Evolutionary conservation across 2,888 invertebrate genomes (phyloP), one percentile per base, ranked within the genome.

Genomic region (Cheilosia pagana): DNA sequence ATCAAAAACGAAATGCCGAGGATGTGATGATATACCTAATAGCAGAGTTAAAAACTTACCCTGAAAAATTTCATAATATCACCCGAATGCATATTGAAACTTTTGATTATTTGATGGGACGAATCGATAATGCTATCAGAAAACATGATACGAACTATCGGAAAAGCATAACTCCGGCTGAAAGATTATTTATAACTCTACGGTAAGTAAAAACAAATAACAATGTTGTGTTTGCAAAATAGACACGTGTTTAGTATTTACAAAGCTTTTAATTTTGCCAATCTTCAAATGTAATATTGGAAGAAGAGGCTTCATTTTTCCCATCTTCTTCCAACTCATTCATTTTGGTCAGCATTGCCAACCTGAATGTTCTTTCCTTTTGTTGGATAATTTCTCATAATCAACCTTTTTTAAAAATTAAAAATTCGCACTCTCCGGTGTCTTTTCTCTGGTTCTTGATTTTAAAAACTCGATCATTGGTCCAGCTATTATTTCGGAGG

Each of bases 401-500:
- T 23, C 23, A n/a, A n/a, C n/a, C n/a, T n/a, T n/a, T 23, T 3
- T 4, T 4, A 23, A 23, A 23, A 23, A 23, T 4, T 4, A 23
- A 0, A 2, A 0, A 28, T 28, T 28, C 0, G 23, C 23, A 23
- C 4, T 23, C 4, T 43, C 43, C 43, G 43, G 41, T 31, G 59
- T 14, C 31, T 52, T 35, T 53, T 71, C 72, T 65, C 43, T 74
- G 5, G 65, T 67, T 79, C 41, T 52, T 60, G 72, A 48, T 52
- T 67, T 12, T n/a, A 59, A 23, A 48, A 68, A 75, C 62, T 75
- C 53, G 6, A 63, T 63, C 25, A 28, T 68, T 53, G 67, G 81
- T 8, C 55, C 48, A 7, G 35, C 53, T 52, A 62, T 3, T 52
- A 57, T 68, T 70, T 67, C 60, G 10, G 53, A 50, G 23, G 7